These are phyloP conservation scores for Lepeophtheirus nordmannii DNA, from an alignment of 2,888 invertebrate genomes.

Conservation along the genomic window DNA sequence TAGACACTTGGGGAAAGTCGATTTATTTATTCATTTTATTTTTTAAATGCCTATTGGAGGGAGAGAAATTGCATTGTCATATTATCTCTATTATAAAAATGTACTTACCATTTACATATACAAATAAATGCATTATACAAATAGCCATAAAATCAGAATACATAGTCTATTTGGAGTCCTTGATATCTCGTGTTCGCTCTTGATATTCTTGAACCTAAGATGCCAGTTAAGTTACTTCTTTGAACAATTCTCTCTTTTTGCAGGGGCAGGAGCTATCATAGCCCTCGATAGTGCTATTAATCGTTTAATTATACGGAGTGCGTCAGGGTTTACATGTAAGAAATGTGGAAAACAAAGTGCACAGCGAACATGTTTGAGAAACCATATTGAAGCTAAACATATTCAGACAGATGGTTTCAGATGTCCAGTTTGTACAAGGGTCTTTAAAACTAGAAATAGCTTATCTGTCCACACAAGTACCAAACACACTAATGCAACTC, in stretches of 20 bases:
- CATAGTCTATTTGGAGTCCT: too few species aligned
- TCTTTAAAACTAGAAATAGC: conserved; percentile 8
- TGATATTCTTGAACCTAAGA: too few species aligned
- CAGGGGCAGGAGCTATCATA: conserved; percentile 1
- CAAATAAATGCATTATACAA: too few species aligned
- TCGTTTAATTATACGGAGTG: conserved; percentile 6
- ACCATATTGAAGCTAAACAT: not conserved
- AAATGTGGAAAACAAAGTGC: not conserved
- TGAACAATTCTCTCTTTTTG: conserved; percentile 6
- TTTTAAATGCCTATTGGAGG: too few species aligned
- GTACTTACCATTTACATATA: too few species aligned
- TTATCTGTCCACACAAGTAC: not conserved
- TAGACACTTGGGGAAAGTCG: too few species aligned
- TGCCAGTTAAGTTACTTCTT: not conserved
- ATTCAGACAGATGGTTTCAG: conserved; percentile 1
- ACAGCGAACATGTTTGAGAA: conserved; percentile 2
- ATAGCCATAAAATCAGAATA: too few species aligned
- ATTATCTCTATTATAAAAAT: not conserved
- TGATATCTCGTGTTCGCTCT: too few species aligned
- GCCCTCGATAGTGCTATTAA: conserved; percentile 6
- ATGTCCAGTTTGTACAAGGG: not conserved
- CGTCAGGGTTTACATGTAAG: conserved; percentile 1
- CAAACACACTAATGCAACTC: not conserved
- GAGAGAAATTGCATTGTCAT: too few species aligned
- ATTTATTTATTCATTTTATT: too few species aligned